Base-by-base conservation (phyloP, 1,140 invertebrate genomes). In the Venturia canescens region DNA sequence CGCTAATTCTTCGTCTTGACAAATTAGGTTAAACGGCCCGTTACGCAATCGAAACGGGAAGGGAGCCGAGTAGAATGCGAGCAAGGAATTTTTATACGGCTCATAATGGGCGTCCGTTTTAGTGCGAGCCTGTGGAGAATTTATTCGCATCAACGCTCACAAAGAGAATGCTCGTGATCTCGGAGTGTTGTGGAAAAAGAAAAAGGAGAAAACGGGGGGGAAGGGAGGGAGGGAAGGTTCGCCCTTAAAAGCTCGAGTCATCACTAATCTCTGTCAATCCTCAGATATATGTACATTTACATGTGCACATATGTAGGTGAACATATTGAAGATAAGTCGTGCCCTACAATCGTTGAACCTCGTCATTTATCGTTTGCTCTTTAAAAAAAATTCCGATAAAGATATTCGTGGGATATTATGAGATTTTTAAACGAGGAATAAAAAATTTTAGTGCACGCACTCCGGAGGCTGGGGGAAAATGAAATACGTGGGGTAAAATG, bases 1-100 rank as follows among this genome's bases (percentile, higher is more conserved):
- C 82, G 80, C 79, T 81, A 81, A 83, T 83, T 81, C 75, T 83
- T 81, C 71, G 29, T 31, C 27, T 18, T 63, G 60, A 66, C 27
- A 69, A 83, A 83, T 79, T 83, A 63, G 82, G 79, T 83, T 83
- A 80, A 83, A 78, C 72, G 75, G 78, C 50, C 57, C 60, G 44
- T 83, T 83, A 66, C 66, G 80, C 38, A 79, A 83, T 75, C 48
- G 78, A 72, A 77, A 70, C 31, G 67, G 50, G 78, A 78, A 81
- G 60, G 80, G 50, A 38, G 74, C 60, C 31, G 23, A 78, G 63
- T 48, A 21, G 53, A 31, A 63, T 57, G 69, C 15, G 76, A 57
- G 29, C 50, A 75, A 75, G 34, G 16, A 71, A 71, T 70, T 31
- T 27, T 29, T 63, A 69, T 69, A 31, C 31, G n/a, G 23, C 11